phyloP scores from a whole-genome alignment of 2,797 vertebrate genomes.

The Anabacerthia variegaticeps region DNA sequence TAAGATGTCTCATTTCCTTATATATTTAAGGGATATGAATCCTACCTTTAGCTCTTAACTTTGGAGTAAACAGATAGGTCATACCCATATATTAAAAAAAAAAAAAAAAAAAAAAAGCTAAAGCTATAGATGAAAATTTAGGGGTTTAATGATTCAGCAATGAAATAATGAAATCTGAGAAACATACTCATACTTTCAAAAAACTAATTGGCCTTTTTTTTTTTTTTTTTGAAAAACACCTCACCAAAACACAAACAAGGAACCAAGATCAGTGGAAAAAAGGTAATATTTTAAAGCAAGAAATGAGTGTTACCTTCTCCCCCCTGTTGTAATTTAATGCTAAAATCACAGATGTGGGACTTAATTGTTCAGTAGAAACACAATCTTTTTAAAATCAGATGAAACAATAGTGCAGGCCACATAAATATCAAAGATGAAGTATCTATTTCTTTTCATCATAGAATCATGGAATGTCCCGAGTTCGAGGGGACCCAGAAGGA shows the following conservation, averaged over 20 bases:
- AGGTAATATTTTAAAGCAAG: neutral
- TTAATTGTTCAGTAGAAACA: neutral
- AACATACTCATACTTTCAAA: neutral
- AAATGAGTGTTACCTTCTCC: neutral
- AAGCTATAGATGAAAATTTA: neutral
- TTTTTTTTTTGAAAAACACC: neutral
- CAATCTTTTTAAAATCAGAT: neutral
- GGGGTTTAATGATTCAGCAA: neutral
- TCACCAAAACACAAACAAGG: fast-evolving
- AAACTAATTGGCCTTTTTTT: neutral
- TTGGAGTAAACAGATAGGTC: neutral
- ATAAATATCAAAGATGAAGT: neutral
- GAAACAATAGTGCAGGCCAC: neutral
- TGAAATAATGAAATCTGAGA: neutral
- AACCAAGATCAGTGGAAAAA: neutral
- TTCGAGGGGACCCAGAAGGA: neutral
- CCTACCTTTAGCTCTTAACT: neutral
- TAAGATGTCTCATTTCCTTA: neutral
- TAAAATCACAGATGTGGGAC: neutral
- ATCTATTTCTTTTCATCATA: neutral
- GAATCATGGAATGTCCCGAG: neutral
- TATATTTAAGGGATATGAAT: neutral
- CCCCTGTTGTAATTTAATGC: neutral
- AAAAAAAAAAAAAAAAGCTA: neutral
- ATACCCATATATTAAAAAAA: no score